phyloP scores from a whole-genome alignment of 1,140 invertebrate genomes.

The Drosophila carrolli region DNA sequence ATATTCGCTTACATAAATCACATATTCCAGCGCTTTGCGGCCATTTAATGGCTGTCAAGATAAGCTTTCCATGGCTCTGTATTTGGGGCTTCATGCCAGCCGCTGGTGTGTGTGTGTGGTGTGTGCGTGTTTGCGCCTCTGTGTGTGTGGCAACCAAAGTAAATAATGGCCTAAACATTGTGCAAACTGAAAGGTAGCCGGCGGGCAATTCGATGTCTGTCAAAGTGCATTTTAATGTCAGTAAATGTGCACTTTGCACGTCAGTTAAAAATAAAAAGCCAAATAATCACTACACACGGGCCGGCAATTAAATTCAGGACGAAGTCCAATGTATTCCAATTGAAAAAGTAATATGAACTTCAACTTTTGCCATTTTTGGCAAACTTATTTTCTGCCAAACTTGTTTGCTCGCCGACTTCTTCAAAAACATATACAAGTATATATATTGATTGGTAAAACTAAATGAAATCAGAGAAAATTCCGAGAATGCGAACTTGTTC shows the following conservation, averaged over 20 bases:
- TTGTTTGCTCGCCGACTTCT: slow-evolving; percentile 13
- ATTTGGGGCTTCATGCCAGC: slow-evolving; percentile 7
- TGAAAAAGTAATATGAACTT: slow-evolving; percentile 34
- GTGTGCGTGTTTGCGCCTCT: not conserved
- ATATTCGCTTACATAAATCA: slow-evolving; percentile 57
- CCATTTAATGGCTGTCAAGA: slow-evolving; percentile 81
- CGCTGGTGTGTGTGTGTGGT: not conserved
- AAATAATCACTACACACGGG: slow-evolving; percentile 21
- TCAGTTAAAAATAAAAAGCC: slow-evolving; percentile 25
- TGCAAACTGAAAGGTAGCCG: slow-evolving; percentile 41
- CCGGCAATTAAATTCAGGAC: slow-evolving; percentile 30
- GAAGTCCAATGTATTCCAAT: not conserved
- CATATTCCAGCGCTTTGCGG: slow-evolving; percentile 72
- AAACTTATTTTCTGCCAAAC: slow-evolving; percentile 20
- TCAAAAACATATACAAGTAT: slow-evolving; percentile 9
- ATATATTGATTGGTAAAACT: slow-evolving; percentile 28
- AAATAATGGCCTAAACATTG: slow-evolving; percentile 77
- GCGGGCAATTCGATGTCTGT: slow-evolving; percentile 23
- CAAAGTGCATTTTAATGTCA: slow-evolving; percentile 63
- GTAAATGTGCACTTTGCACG: slow-evolving; percentile 33
- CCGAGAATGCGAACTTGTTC: not conserved
- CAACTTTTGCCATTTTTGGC: slow-evolving; percentile 18
- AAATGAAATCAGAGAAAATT: slow-evolving; percentile 24
- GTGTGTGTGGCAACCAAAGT: slow-evolving; percentile 45
- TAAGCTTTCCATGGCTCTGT: slow-evolving; percentile 56